These are phyloP conservation scores for Listronotus oregonensis DNA, from an alignment of 1,140 invertebrate genomes.

Conservation along the genomic window DNA sequence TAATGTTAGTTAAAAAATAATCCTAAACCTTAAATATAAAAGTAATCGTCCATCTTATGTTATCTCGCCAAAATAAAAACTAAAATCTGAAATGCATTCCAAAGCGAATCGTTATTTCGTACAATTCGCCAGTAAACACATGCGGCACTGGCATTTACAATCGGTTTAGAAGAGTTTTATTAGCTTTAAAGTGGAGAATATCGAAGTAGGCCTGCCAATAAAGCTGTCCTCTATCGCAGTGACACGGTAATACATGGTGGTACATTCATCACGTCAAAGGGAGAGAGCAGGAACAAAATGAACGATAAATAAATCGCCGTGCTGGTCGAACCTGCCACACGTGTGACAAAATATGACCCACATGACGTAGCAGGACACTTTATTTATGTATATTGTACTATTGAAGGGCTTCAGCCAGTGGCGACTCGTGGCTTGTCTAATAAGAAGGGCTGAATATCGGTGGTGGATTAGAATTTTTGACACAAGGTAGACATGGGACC, in stretches of 20 bases:
- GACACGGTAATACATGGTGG: constrained; percentile 35
- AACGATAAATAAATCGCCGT: constrained; percentile 28
- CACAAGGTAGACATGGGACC: too few relatives aligned
- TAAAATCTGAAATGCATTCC: too few relatives aligned
- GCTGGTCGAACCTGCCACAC: constrained; percentile 18
- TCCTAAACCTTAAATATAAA: too few relatives aligned
- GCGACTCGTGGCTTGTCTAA: too few relatives aligned
- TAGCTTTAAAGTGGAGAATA: constrained; percentile 29
- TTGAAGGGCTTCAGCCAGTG: constrained; percentile 4
- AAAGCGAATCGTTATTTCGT: constrained; percentile 2
- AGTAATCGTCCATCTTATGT: too few relatives aligned
- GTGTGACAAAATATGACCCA: constrained; percentile 22
- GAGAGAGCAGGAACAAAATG: constrained; percentile 28
- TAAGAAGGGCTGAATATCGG: too few relatives aligned
- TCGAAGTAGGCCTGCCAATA: constrained; percentile 33
- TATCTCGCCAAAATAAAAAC: too few relatives aligned
- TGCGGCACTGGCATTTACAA: constrained; percentile 30
- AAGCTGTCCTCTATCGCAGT: constrained; percentile 37
- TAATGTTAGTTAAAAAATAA: too few relatives aligned
- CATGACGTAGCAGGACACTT: constrained; percentile 17
- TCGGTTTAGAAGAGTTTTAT: constrained; percentile 34
- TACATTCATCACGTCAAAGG: constrained; percentile 34
- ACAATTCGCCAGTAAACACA: constrained; percentile 24
- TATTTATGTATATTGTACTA: constrained; percentile 20
- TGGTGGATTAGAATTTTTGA: too few relatives aligned